A percentile compares a stretch with the other conserved stretches of the same genome.
phyloP scores from a whole-genome alignment of 2,113 vertebrate genomes.

The Stegastes partitus region DNA sequence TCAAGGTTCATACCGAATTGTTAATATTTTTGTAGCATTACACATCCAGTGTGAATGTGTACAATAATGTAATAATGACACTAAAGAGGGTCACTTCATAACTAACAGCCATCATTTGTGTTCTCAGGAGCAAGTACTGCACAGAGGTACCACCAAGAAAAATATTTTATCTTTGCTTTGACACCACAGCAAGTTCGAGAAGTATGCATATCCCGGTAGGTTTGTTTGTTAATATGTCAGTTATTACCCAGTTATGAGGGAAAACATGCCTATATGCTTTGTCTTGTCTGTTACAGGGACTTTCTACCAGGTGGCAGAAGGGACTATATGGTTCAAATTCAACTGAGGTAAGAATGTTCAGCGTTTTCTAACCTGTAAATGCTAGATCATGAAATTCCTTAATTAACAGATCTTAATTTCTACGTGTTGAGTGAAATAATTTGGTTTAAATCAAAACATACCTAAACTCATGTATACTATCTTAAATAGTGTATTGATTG shows the following conservation, averaged over 20 bases:
- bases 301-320: constrained; percentile 95
- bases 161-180: constrained; percentile 98
- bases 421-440: no score
- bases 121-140: constrained; percentile 89
- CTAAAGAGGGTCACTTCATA: not conserved
- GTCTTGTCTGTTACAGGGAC: constrained; percentile 85
- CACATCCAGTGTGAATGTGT: no score
- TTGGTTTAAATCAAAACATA: no score
- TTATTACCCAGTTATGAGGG: not conserved
- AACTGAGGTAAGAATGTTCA: constrained; percentile 87
- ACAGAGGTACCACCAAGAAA: constrained; percentile 97
- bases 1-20: no score
- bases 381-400: no score
- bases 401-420: no score
- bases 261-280: accelerated
- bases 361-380: not conserved
- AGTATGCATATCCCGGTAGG: constrained; percentile 97
- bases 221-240: not conserved
- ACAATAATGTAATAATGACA: no score
- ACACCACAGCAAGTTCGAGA: constrained; percentile 98
- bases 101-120: constrained; percentile 5
- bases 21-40: no score
- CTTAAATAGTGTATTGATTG: no score
- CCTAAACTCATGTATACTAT: no score
- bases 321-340: constrained; percentile 98